These are phyloP conservation scores for Panopea generosa DNA, from an alignment of 2,888 invertebrate genomes.

Conservation along the genomic window DNA sequence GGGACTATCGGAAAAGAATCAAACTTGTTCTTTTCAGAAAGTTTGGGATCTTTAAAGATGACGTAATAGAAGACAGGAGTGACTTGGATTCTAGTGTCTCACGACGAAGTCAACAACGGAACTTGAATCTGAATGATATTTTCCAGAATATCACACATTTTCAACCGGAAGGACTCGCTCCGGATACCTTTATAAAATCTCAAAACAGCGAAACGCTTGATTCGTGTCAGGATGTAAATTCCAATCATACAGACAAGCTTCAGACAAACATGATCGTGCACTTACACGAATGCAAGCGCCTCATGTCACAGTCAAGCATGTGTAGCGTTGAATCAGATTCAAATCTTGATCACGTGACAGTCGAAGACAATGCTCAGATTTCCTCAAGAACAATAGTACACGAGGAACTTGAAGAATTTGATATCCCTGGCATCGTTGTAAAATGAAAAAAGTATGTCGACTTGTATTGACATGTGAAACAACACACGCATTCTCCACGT, in stretches of 20 bases:
- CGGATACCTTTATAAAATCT: background rate
- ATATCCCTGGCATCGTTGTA: slow-evolving; percentile 13
- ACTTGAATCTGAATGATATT: slow-evolving; percentile 10
- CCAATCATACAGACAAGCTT: background rate
- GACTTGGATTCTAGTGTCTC: slow-evolving; percentile 40
- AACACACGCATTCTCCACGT: no score
- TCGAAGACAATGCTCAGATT: background rate
- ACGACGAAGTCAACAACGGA: slow-evolving; percentile 20
- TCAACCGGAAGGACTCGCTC: background rate
- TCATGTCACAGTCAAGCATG: slow-evolving; percentile 35
- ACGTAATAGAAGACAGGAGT: slow-evolving; percentile 35
- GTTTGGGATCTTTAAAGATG: slow-evolving; percentile 29
- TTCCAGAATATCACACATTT: background rate
- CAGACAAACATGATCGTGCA: background rate
- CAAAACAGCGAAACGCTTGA: background rate
- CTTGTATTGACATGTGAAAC: no score
- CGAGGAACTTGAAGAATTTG: background rate
- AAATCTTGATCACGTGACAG: background rate
- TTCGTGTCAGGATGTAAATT: background rate
- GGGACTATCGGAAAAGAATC: slow-evolving; percentile 64
- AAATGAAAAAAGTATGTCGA: slow-evolving; percentile 12
- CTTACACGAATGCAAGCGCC: slow-evolving; percentile 21
- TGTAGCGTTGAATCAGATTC: slow-evolving; percentile 31
- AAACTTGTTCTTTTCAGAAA: slow-evolving; percentile 32
- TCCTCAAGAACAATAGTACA: background rate